Conservation (phyloP, 2,113 vertebrate species). For the Tragelaphus imberbis region DNA sequence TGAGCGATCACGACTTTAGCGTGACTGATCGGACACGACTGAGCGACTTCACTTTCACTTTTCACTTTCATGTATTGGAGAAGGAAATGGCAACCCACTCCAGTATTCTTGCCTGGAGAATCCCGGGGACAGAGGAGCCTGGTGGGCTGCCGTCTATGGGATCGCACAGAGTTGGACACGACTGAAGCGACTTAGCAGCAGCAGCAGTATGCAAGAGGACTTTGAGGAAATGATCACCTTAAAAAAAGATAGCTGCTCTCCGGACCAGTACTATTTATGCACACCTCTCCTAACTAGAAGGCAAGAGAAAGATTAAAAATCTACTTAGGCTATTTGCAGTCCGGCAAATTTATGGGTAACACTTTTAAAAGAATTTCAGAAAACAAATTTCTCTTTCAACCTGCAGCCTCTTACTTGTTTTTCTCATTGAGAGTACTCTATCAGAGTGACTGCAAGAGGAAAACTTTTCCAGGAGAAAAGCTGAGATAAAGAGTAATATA, state of each 20-base stretch:
- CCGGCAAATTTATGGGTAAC: not conserved
- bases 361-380: not conserved
- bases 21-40: no score
- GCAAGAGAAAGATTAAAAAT: not conserved
- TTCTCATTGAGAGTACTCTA: not conserved
- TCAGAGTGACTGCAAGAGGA: not conserved
- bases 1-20: no score
- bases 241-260: not conserved
- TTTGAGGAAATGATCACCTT: not conserved
- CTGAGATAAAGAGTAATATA: not conserved
- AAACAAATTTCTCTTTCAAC: constrained; percentile 20
- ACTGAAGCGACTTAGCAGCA: no score
- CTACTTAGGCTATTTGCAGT: not conserved
- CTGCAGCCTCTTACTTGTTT: not conserved
- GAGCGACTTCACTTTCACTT: no score
- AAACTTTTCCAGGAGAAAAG: not conserved
- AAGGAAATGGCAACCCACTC: no score
- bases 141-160: no score
- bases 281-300: not conserved
- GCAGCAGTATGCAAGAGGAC: not conserved
- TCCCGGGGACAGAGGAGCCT: no score
- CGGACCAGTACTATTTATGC: not conserved
- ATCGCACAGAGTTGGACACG: no score
- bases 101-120: no score
- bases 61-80: no score